A percentile compares a stretch with the other conserved stretches of the same genome.
Evolutionary conservation across 2,797 vertebrate genomes (phyloP).

Genomic region (Serranus cabrilla): DNA sequence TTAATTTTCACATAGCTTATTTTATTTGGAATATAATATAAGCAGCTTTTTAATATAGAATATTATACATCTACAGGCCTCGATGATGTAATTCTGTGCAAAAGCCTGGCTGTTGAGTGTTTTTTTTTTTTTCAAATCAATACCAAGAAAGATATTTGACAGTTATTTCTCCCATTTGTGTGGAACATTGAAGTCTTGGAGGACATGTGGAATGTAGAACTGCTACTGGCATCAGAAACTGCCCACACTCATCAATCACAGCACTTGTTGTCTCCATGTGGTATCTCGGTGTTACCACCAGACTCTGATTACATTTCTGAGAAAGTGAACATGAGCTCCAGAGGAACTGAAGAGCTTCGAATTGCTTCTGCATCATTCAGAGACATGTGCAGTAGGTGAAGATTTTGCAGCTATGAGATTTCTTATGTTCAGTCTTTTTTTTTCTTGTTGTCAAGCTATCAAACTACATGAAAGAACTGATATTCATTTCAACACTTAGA

Average conservation of each 20-base stretch:
- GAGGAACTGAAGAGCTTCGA: not conserved
- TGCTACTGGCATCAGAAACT: not conserved
- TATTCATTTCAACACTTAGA: not conserved
- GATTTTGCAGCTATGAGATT: not conserved
- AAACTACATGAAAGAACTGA: constrained; percentile 9
- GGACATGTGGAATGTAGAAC: too few species aligned
- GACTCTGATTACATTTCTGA: not conserved
- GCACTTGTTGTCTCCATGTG: not conserved
- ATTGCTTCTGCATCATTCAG: not conserved
- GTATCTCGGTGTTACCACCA: not conserved
- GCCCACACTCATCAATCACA: not conserved
- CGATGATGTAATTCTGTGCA: too few species aligned
- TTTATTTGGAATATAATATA: too few species aligned
- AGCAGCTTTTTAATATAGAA: too few species aligned
- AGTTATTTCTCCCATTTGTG: too few species aligned
- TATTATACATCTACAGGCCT: too few species aligned
- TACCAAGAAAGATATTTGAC: too few species aligned
- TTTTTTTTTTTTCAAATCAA: too few species aligned
- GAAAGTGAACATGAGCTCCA: not conserved
- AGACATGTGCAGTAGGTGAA: not conserved
- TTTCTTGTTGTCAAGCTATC: constrained; percentile 4
- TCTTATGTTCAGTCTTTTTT: not conserved
- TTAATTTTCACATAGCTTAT: too few species aligned
- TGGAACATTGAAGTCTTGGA: too few species aligned
- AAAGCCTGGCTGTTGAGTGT: too few species aligned